Evolutionary conservation across 2,113 vertebrate genomes (phyloP), one percentile per base, ranked within the genome.

Genomic region (Bostrychus sinensis): DNA sequence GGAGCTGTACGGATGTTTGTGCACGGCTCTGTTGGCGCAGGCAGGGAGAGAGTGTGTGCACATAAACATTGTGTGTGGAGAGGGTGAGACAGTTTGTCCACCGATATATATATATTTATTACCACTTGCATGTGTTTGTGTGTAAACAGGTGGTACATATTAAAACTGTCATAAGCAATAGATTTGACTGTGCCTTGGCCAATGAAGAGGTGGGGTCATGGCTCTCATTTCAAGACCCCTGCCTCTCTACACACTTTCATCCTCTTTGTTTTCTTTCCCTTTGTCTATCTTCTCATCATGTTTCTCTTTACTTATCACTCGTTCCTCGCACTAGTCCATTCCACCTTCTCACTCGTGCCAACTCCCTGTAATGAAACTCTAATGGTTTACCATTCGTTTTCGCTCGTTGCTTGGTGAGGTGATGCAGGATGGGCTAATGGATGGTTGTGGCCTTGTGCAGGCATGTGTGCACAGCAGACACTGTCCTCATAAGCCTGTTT

Each of bases 331-430:
- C 41, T 25, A 61, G 66, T 76, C 62, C 58, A 48, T 72, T 80
- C 70, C 67, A 80, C 83, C 74, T 78, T 71, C 63, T 51, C 70
- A 78, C 74, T 83, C 45, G 23, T 78, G 66, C 75, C 82, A 80
- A 70, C 76, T 75, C 82, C 38, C 68, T 45, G 62, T 86, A 86
- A 87, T 89, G 84, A 90, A 88, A 88, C 67, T 71, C 85, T 89
- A 89, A 91, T 89, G 86, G 87, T 76, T 80, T 82, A 74, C 81
- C 81, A 87, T 88, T 88, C 67, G 71, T 86, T 86, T 84, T 75
- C 59, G 70, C 83, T 88, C 84, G 82, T 86, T 83, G 81, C 88
- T 87, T 78, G 86, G 85, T 80, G 79, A 85, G 81, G 81, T 84
- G 78, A 79, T 86, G 81, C 81, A 77, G 77, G 67, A 79, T 79